Evolutionary conservation across 2,888 invertebrate genomes (phyloP), one percentile per base, ranked within the genome.

Genomic region (Spisula subtruncata): DNA sequence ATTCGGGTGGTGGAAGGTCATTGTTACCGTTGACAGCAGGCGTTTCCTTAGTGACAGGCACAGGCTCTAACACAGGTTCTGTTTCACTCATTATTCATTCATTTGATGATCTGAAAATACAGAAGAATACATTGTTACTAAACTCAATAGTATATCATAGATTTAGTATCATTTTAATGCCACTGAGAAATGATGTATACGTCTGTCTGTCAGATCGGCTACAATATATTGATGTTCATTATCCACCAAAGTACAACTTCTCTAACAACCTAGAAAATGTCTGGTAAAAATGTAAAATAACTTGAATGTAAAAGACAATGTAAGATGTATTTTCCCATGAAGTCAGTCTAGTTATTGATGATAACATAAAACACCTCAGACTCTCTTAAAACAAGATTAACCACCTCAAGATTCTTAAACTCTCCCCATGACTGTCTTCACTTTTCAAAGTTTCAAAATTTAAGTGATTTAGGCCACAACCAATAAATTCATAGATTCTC

Each of bases 81-180:
- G 92, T 71, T 81, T 92, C 92, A 92, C 90, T 90, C 92, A 92
- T 92, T 79, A 41, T 85, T 85, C 35, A 85, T n/a, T 85, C 85
- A 80, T n/a, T 84, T 41, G 46, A 16, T 85, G 16, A 1, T 79
- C 85, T 85, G 85, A 32, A 85, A 41, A 85, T 54, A n/a, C 8
- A 10, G 8, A 25, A 71, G 25, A 25, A 71, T 29, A 56, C 32
- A 71, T 2, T 71, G 16, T 12, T 51, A 51, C 51, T 12, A 8
- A 51, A 12, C 51, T 12, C 51, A 51, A 51, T 51, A 51, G 16
- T 51, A 51, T 51, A 51, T 16, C 51, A 51, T 51, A 51, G 10
- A 51, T 51, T 51, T 4, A 25, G 41, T 41, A 41, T 41, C 41
- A 41, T 8, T 41, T 41, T n/a, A 66, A 25, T 25, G 25, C 8